Base-by-base conservation (phyloP, 2,113 vertebrate genomes). In the Sphyrna mokarran region DNA sequence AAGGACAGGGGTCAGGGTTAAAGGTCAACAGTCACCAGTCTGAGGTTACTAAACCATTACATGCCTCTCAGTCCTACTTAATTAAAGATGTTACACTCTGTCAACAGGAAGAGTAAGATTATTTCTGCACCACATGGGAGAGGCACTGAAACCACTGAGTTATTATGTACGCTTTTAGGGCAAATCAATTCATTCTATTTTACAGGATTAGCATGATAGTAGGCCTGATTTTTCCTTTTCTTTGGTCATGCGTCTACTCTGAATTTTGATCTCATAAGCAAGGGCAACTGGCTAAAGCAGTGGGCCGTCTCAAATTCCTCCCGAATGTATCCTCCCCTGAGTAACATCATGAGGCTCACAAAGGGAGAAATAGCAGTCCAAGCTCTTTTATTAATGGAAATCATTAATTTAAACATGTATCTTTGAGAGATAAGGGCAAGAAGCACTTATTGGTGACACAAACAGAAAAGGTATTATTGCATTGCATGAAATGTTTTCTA, bases 31-130 rank as follows among this genome's bases (percentile, higher is more conserved):
- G 94, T 23, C 68, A 95, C 68, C 94, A 72, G 37, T 72, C 66
- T 48, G 94, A 70, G 68, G 69, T 48, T 23, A 95, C 23, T 95
- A 54, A 95, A 95, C 68, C 94, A 95, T 95, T 95, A 95, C 94
- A 95, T 72, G 43, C 40, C 68, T 95, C 94, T 95, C 93, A 94
- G 94, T 72, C 68, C 26, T 54, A 72, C n/a, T 76, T 72, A 72
- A 95, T 95, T 95, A 95, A 95, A 95, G 94, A 72, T 23, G 69
- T 72, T 72, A 95, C 68, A 95, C 94, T 40, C 94, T 95, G 94
- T 95, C 94, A 95, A 54, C 40, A 95, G 94, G 94, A 95, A 72
- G 94, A 76, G 94, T 72, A 48, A 72, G 68, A 95, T 95, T 95
- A 72, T 72, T 54, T 95, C 68, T 95, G 94, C 94, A 70, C 66